Conservation (phyloP, 2,113 vertebrate genomes). For the Thoracochromis brauschi region DNA sequence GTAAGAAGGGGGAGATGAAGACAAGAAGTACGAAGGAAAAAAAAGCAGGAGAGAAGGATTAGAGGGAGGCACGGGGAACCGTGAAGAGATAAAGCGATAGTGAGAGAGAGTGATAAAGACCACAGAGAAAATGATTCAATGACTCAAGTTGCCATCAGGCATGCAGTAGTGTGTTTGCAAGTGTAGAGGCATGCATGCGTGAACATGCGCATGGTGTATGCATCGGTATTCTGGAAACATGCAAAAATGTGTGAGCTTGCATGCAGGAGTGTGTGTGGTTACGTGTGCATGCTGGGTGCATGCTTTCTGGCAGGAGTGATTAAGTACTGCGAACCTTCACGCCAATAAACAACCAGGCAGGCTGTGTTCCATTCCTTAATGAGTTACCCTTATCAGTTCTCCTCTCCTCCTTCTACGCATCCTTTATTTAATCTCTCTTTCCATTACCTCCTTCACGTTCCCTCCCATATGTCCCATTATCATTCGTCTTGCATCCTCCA, state of each 20-base stretch:
- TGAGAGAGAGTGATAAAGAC: conserved; percentile 32
- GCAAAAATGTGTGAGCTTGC: neutral
- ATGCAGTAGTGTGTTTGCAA: neutral
- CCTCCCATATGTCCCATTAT: conserved; percentile 31
- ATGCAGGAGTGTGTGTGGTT: neutral
- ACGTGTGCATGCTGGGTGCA: neutral
- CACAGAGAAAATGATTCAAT: conserved; percentile 45
- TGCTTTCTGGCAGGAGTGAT: conserved; percentile 42
- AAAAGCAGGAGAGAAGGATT: neutral
- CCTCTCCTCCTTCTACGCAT: conserved; percentile 33
- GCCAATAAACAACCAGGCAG: conserved; percentile 54
- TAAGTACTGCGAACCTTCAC: conserved; percentile 37
- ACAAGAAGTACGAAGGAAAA: neutral
- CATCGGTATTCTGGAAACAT: neutral
- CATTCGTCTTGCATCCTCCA: conserved; percentile 28
- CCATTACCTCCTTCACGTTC: conserved; percentile 27
- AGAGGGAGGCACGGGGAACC: neutral
- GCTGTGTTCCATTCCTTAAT: conserved; percentile 57
- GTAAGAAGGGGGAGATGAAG: neutral
- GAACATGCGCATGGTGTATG: neutral
- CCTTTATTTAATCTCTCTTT: conserved; percentile 40
- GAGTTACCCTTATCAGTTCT: conserved; percentile 43
- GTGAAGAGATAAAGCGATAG: conserved; percentile 11
- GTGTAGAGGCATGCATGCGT: neutral
- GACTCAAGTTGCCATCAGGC: conserved; percentile 35